Conservation (phyloP, 2,888 invertebrate genomes). For the Drosophila eohydei region DNA sequence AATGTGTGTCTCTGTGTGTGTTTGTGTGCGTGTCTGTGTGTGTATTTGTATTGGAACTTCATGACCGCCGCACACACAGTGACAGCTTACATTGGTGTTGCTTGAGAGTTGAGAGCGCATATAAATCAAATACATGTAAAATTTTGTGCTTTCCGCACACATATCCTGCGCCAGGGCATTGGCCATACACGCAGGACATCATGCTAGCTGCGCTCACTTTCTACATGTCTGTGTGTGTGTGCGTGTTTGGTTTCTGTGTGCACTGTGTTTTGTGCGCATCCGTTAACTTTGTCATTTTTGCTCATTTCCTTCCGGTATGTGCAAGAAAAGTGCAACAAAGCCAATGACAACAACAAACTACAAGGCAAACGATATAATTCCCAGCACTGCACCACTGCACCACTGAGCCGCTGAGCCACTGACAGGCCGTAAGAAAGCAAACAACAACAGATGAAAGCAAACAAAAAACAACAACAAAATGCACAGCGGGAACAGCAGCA, state of each 20-base stretch:
- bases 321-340: conserved; percentile 70
- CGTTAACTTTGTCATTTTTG: conserved; percentile 82
- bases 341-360: conserved; percentile 35
- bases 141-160: conserved; percentile 80
- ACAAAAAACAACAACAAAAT: conserved; percentile 29
- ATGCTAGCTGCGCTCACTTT: conserved; percentile 3
- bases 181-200: conserved; percentile 50
- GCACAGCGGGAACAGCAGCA: conserved; percentile 73
- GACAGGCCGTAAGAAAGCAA: conserved; percentile 77
- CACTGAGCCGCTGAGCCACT: conserved; percentile 66
- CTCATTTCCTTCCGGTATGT: conserved; percentile 80
- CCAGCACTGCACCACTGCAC: conserved; percentile 56
- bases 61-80: conserved; percentile 7
- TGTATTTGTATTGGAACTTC: conserved; percentile 13
- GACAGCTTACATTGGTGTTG: conserved; percentile 55
- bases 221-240: conserved; percentile 6
- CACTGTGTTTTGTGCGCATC: conserved; percentile 77
- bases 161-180: conserved; percentile 75
- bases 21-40: not conserved
- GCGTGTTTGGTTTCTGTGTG: conserved; percentile 41
- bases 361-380: conserved; percentile 68
- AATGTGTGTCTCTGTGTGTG: not conserved
- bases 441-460: conserved; percentile 48
- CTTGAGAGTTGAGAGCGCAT: conserved; percentile 64
- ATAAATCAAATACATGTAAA: conserved; percentile 82